Percentiles rank a stretch among this genome's conserved stretches.
Evolutionary conservation across 2,888 invertebrate genomes (phyloP).

Genomic region (Eubasilissa splendida): DNA sequence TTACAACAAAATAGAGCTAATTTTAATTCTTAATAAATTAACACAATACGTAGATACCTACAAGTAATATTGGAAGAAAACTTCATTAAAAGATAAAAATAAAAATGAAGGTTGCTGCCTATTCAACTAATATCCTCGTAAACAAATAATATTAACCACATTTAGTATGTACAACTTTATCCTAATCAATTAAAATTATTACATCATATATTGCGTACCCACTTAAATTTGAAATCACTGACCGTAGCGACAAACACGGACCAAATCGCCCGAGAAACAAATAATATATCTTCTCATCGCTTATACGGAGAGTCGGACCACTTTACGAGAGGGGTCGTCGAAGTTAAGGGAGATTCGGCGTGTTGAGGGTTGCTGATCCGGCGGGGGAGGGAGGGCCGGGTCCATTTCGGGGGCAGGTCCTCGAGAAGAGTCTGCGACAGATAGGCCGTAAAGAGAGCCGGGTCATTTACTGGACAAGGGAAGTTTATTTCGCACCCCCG

Average conservation of each 20-base stretch:
- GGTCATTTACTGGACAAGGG: constrained; percentile 27
- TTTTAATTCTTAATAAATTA: too few species aligned
- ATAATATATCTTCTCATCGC: constrained; percentile 20
- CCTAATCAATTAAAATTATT: background rate
- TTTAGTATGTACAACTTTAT: background rate
- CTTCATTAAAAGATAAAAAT: too few species aligned
- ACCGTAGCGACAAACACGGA: constrained; percentile 12
- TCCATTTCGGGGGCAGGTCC: constrained; percentile 11
- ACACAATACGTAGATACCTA: too few species aligned
- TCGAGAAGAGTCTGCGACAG: constrained; percentile 18
- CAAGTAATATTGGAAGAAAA: too few species aligned
- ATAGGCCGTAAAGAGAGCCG: constrained; percentile 30
- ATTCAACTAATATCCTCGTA: too few species aligned
- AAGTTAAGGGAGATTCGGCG: background rate
- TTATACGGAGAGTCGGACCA: constrained; percentile 2
- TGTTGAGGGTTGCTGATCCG: constrained; percentile 24
- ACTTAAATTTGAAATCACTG: background rate
- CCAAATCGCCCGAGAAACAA: constrained; percentile 21
- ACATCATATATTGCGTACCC: background rate
- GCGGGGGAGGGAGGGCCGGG: background rate
- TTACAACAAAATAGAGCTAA: too few species aligned
- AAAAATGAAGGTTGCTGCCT: too few species aligned
- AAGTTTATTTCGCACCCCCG: constrained; percentile 29
- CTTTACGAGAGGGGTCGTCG: constrained; percentile 8
- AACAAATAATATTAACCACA: background rate